Evolutionary conservation across 2,888 invertebrate species (phyloP), one percentile per base, ranked within the genome.

Genomic region (Tridacna crocea): DNA sequence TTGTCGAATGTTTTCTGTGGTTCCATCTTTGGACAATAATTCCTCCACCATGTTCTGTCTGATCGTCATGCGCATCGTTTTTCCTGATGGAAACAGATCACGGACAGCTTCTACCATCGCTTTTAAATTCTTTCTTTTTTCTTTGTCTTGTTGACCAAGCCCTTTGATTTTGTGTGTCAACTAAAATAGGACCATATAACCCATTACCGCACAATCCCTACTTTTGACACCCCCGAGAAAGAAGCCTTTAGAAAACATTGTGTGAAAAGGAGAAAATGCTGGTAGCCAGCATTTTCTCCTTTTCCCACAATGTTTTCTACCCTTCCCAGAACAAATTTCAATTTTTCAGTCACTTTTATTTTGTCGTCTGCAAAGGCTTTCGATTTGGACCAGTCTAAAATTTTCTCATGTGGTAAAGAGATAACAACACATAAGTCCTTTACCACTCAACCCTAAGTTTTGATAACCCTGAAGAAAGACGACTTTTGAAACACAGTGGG

Each of bases 11-110:
- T 86, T 75, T 22, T 80, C 78, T 2, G 83, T 84, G 17, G 83
- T 76, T 6, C 86, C 86, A 36, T 86, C 86, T 63, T 84, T 74
- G 26, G 66, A 76, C 0, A 86, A 74, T 12, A 84, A 66, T 27
- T 81, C 82, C 48, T 86, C 83, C 27, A 86, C 60, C 47, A 86
- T 48, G 8, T 63, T 60, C 63, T 83, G 79, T 26, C 81, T 60
- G 47, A 19, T 70, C 6, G 77, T 77, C 8, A 74, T 47, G 46
- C 51, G 22, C 0, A 65, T 46, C 0, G 60, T 15, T 2, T 47
- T 26, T 17, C 26, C 46, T 8, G 63, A 58, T 3, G 86, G 80
- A 70, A 84, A 86, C n/a, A 82, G 72, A 61, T 80, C 82, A 22
- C 66, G 75, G 0, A 86, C 79, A 1, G 79, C 83, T 46, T 78